A percentile compares a stretch with the other conserved stretches of the same genome.
These are phyloP conservation scores for Okamejei kenojei DNA, from an alignment of 2,797 vertebrate species.

Conservation along the genomic window DNA sequence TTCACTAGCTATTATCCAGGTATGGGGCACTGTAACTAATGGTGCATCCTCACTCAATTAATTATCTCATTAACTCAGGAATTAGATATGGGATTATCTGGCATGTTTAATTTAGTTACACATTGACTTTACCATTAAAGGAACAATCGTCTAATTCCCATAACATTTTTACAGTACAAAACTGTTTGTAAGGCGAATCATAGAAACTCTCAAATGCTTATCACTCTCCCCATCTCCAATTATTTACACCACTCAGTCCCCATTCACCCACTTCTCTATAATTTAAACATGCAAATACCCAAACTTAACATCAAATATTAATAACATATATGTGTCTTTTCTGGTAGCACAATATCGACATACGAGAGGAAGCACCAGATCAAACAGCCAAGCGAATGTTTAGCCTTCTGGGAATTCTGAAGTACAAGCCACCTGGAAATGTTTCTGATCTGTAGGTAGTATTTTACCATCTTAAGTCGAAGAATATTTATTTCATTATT, in stretches of 20 bases:
- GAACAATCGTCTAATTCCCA: neutral
- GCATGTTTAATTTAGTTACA: neutral
- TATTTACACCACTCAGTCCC: neutral
- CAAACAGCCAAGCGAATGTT: conserved; percentile 89
- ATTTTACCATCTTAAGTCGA: neutral
- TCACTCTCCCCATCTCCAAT: neutral
- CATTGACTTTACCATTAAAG: neutral
- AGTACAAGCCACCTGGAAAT: conserved; percentile 82
- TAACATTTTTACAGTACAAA: neutral
- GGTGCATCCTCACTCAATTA: neutral
- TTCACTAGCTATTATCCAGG: neutral
- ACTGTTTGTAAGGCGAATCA: neutral
- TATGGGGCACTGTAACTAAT: neutral
- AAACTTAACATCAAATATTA: neutral
- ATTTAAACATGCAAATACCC: neutral
- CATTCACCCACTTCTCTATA: neutral
- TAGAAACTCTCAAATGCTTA: neutral
- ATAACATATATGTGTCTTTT: conserved; percentile 1
- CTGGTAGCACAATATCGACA: conserved; percentile 80
- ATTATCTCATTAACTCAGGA: neutral
- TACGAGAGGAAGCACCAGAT: conserved; percentile 90
- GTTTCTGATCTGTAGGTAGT: conserved; percentile 75
- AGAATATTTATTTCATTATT: neutral
- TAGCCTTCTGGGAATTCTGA: conserved; percentile 79
- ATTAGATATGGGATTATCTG: neutral